A percentile compares a stretch with the other conserved stretches of the same genome.
These are phyloP conservation scores for Schmidtea mediterranea DNA, from an alignment of 1,140 invertebrate species.

Conservation along the genomic window DNA sequence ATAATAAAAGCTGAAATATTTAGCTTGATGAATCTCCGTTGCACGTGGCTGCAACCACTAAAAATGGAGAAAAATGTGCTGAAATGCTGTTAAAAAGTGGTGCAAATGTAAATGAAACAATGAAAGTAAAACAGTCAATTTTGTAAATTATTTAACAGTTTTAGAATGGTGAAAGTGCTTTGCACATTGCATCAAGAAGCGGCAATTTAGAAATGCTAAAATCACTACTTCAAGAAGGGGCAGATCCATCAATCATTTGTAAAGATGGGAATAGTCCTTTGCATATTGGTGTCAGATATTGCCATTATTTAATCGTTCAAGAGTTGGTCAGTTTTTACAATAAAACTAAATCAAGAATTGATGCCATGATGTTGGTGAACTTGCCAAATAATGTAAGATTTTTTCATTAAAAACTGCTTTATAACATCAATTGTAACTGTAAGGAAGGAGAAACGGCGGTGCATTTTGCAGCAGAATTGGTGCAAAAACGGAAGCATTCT, in stretches of 20 bases:
- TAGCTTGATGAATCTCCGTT: constrained; percentile 50
- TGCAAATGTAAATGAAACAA: constrained; percentile 58
- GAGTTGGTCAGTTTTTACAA: background rate
- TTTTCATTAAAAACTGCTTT: too few relatives aligned
- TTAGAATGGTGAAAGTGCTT: constrained; percentile 9
- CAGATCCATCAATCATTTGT: background rate
- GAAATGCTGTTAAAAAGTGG: constrained; percentile 88
- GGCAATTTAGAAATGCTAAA: constrained; percentile 26
- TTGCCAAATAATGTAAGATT: background rate
- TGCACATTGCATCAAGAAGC: constrained; percentile 19
- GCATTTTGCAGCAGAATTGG: too few relatives aligned
- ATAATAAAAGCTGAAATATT: too few relatives aligned
- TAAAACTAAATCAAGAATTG: background rate
- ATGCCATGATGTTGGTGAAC: background rate
- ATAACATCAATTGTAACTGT: too few relatives aligned
- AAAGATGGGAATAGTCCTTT: background rate
- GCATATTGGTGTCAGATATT: background rate
- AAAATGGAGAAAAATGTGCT: constrained; percentile 74
- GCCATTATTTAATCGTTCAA: background rate
- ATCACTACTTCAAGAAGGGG: constrained; percentile 30
- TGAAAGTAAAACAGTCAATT: constrained; percentile 36
- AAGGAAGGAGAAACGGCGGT: too few relatives aligned
- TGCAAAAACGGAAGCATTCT: too few relatives aligned
- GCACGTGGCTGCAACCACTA: constrained; percentile 68
- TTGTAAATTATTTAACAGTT: constrained; percentile 11